These are phyloP conservation scores for Amblyornis subalaris DNA, from an alignment of 2,113 vertebrate species.

Conservation along the genomic window DNA sequence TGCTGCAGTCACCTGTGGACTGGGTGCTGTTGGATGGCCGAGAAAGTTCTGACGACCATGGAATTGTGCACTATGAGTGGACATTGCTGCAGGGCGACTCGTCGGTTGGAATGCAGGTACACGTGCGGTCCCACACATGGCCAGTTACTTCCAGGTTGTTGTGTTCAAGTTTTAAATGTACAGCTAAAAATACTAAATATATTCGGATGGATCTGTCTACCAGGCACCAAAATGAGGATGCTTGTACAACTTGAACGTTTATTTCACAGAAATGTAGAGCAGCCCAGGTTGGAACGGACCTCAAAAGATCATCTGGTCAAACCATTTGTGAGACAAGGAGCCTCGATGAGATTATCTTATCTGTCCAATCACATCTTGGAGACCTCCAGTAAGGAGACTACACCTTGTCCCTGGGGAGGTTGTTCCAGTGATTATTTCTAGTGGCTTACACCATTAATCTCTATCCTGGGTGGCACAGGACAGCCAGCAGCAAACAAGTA, in stretches of 20 bases:
- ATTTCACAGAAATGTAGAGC: background rate
- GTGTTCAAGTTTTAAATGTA: background rate
- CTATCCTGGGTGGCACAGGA: background rate
- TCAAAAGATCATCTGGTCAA: background rate
- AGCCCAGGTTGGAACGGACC: background rate
- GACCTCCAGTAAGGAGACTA: background rate
- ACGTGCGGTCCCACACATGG: background rate
- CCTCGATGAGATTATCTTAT: background rate
- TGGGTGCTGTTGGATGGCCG: conserved; percentile 89
- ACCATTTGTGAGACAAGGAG: background rate
- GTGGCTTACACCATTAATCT: background rate
- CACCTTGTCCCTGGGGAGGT: background rate
- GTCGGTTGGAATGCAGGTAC: conserved; percentile 87
- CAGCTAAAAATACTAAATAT: background rate
- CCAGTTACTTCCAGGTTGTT: background rate
- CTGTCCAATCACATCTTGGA: background rate
- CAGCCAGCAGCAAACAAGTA: background rate
- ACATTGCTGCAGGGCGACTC: conserved; percentile 81
- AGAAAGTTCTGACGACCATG: conserved; percentile 87
- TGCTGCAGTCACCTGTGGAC: conserved; percentile 88
- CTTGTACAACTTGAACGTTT: background rate
- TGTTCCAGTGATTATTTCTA: background rate
- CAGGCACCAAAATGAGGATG: background rate
- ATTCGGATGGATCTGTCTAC: background rate
- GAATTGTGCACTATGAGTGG: conserved; percentile 87